These are phyloP conservation scores for Hoplostethus atlanticus DNA, from an alignment of 2,797 vertebrate genomes.

Conservation along the genomic window DNA sequence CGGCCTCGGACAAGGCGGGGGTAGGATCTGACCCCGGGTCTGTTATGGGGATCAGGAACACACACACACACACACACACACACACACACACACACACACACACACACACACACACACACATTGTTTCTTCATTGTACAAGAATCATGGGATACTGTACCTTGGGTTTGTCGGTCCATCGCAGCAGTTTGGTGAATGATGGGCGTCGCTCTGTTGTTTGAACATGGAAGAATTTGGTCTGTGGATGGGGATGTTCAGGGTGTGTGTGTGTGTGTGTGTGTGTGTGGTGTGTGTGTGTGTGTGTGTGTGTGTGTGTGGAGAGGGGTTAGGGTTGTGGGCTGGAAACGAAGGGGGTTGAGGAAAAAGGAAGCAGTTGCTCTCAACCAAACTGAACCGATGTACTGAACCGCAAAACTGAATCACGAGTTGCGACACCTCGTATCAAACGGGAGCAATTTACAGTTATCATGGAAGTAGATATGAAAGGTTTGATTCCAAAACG, in stretches of 20 bases:
- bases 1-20: constrained; percentile 68
- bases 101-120: no score
- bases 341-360: constrained; percentile 38
- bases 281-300: not conserved
- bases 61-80: not conserved
- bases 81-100: no score
- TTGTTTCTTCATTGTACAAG: constrained; percentile 46
- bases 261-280: not conserved
- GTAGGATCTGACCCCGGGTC: constrained; percentile 61
- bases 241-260: constrained; percentile 13
- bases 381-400: constrained; percentile 66
- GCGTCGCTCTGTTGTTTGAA: constrained; percentile 39
- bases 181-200: constrained; percentile 29
- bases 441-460: constrained; percentile 63
- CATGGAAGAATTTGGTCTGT: constrained; percentile 38
- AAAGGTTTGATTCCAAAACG: constrained; percentile 65
- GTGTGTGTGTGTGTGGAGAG: constrained; percentile 30
- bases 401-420: constrained; percentile 60
- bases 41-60: constrained; percentile 77
- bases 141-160: constrained; percentile 34
- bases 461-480: constrained; percentile 55
- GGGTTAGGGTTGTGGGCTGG: constrained; percentile 41
- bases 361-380: constrained; percentile 38
- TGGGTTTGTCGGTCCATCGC: constrained; percentile 37
- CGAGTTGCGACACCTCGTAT: constrained; percentile 55